Conservation (phyloP, 2,888 invertebrate genomes). For the Poecilobothrus nobilitatus region DNA sequence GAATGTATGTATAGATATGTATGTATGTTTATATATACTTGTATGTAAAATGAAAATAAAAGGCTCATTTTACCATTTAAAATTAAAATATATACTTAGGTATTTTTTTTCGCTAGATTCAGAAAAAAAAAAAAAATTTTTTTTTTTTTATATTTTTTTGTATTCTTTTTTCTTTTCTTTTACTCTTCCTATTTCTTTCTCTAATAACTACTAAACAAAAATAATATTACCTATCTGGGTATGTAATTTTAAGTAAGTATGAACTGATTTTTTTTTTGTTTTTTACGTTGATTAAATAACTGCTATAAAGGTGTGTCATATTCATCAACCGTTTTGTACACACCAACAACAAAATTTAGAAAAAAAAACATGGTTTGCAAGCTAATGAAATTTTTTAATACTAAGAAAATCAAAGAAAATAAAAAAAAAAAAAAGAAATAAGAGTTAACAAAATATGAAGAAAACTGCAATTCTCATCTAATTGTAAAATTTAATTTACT, state of each 20-base stretch:
- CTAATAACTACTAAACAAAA: background rate
- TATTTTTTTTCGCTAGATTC: constrained; percentile 8
- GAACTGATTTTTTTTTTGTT: constrained; percentile 18
- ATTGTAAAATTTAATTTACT: background rate
- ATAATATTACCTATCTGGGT: background rate
- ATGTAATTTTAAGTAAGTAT: constrained; percentile 6
- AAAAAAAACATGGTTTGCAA: too few species aligned
- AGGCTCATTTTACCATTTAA: background rate
- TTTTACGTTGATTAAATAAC: constrained; percentile 29
- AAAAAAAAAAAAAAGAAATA: too few species aligned
- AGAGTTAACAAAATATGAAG: background rate
- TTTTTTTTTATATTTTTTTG: constrained; percentile 22
- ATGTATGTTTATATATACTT: too few species aligned
- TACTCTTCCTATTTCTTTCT: constrained; percentile 11
- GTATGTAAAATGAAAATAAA: background rate
- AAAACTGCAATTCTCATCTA: background rate
- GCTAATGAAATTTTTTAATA: too few species aligned
- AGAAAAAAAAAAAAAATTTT: constrained; percentile 22
- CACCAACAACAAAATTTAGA: background rate
- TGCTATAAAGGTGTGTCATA: constrained; percentile 29
- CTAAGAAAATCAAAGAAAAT: too few species aligned
- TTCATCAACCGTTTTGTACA: constrained; percentile 11
- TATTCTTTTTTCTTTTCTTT: constrained; percentile 13
- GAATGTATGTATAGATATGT: too few species aligned
- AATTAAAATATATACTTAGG: background rate